A percentile compares a stretch with the other conserved stretches of the same genome.
Conservation (phyloP, 2,113 vertebrate genomes). For the Urocynchramus pylzowi region DNA sequence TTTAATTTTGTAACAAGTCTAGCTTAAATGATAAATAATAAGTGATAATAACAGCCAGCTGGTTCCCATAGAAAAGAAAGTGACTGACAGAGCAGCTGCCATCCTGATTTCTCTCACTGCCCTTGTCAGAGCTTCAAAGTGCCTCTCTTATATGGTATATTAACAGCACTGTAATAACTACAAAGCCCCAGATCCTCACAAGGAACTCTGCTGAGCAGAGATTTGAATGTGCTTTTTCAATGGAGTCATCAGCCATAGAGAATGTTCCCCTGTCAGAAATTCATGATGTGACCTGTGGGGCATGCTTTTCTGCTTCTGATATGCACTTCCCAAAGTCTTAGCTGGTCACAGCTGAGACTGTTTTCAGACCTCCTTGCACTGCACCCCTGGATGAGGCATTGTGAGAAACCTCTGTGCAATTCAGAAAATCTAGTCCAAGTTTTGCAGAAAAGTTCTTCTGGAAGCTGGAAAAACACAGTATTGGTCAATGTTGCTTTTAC, state of each 20-base stretch:
- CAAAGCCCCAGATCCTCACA: neutral
- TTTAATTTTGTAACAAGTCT: neutral
- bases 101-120: slow-evolving; percentile 8
- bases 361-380: neutral
- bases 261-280: neutral
- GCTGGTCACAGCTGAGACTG: neutral
- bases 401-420: neutral
- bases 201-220: neutral
- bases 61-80: neutral
- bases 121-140: neutral
- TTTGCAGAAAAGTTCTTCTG: neutral
- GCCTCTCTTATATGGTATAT: slow-evolving; percentile 4
- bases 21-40: slow-evolving; percentile 57
- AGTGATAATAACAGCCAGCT: slow-evolving; percentile 41
- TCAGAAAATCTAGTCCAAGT: neutral
- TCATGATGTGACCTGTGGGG: neutral
- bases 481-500: fast-evolving
- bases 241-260: neutral
- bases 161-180: neutral
- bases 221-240: neutral
- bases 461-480: neutral
- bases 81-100: slow-evolving; percentile 32
- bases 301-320: neutral
- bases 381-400: neutral
- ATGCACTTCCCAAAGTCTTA: neutral